Conservation (phyloP, 1,140 invertebrate species). For the Pseudomyrmex flavicornis region DNA sequence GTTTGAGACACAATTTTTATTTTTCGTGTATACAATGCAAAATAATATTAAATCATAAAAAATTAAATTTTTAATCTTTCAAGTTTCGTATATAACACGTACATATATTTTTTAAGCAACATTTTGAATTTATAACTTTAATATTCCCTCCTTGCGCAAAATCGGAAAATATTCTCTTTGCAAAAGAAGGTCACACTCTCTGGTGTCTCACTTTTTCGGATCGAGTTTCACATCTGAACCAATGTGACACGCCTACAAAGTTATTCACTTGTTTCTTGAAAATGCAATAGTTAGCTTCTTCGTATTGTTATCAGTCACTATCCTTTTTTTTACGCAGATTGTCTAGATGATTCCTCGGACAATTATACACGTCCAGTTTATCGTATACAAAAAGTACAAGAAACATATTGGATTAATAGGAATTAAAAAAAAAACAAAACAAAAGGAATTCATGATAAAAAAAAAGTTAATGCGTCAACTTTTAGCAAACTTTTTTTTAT, state of each 20-base stretch:
- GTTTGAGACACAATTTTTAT: no score
- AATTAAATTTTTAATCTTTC: no score
- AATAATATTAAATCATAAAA: no score
- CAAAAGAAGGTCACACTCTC: conserved; percentile 44
- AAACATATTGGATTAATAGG: background rate
- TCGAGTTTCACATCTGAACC: conserved; percentile 22
- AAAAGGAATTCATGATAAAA: background rate
- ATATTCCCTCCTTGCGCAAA: background rate
- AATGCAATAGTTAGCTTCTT: background rate
- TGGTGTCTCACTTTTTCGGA: conserved; percentile 31
- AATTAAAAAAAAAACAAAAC: background rate
- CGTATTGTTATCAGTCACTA: background rate
- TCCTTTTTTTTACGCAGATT: background rate
- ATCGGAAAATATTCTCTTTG: background rate
- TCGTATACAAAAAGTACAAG: background rate
- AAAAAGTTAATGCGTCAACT: background rate
- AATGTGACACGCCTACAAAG: background rate
- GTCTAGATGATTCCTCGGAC: background rate
- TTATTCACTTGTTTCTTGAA: background rate
- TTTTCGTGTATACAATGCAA: no score
- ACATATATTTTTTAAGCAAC: no score
- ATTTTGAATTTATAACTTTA: no score
- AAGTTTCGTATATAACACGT: no score
- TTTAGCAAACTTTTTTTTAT: background rate
- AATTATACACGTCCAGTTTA: background rate